These are phyloP conservation scores for Clarias gariepinus DNA, from an alignment of 2,113 vertebrate species.

Conservation along the genomic window DNA sequence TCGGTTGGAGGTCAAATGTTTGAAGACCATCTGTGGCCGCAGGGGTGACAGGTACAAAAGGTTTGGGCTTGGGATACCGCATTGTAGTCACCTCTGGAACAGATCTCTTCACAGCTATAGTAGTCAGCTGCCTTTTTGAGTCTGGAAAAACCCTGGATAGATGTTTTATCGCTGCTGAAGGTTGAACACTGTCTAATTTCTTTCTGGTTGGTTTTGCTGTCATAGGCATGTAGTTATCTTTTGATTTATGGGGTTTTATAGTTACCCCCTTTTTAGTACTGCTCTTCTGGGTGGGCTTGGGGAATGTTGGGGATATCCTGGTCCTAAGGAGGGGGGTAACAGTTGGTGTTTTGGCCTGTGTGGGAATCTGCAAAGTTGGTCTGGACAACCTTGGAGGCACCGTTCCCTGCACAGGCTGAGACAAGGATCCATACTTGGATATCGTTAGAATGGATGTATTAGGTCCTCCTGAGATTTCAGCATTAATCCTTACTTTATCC, in stretches of 20 bases:
- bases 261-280: conserved; percentile 56
- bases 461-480: conserved; percentile 19
- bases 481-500: conserved; percentile 56
- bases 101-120: conserved; percentile 58
- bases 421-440: conserved; percentile 37
- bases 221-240: conserved; percentile 47
- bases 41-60: conserved; percentile 67
- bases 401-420: conserved; percentile 51
- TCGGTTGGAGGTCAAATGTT: conserved; percentile 79
- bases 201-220: conserved; percentile 51
- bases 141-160: neutral
- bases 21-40: conserved; percentile 78
- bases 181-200: conserved; percentile 51
- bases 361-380: conserved; percentile 58
- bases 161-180: conserved; percentile 54
- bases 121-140: conserved; percentile 53
- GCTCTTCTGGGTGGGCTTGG: conserved; percentile 50
- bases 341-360: conserved; percentile 54
- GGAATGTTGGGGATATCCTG: conserved; percentile 46
- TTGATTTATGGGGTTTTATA: conserved; percentile 59
- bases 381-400: conserved; percentile 57
- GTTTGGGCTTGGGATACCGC: conserved; percentile 60
- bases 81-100: conserved; percentile 58
- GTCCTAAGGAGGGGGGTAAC: conserved; percentile 54
- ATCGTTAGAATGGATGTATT: conserved; percentile 38